phyloP scores from a whole-genome alignment of 2,113 vertebrate genomes.

The Oryzias melastigma region DNA sequence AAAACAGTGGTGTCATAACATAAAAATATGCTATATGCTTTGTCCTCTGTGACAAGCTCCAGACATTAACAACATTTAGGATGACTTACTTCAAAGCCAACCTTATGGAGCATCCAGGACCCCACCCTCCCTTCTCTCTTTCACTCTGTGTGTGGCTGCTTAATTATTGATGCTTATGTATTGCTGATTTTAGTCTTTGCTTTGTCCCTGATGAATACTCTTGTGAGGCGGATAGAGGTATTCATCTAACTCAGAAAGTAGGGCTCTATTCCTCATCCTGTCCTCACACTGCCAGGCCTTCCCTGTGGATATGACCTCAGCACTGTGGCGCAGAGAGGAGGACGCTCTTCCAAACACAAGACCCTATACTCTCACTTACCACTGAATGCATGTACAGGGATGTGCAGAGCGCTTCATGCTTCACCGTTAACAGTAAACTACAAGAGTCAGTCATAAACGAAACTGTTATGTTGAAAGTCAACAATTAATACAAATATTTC shows the following conservation, averaged over 20 bases:
- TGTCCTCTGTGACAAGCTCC: conserved; percentile 28
- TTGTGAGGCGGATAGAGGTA: conserved; percentile 62
- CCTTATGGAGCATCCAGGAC: conserved; percentile 34
- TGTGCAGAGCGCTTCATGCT: not conserved
- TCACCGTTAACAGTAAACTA: conserved; percentile 5
- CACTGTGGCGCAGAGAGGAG: conserved; percentile 54
- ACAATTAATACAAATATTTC: not conserved
- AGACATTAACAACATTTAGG: conserved; percentile 55
- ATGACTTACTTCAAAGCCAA: conserved; percentile 55
- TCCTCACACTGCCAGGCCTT: conserved; percentile 53
- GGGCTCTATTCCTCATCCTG: conserved; percentile 75
- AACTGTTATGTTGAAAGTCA: not conserved
- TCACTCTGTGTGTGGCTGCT: conserved; percentile 66
- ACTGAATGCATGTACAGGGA: conserved; percentile 25
- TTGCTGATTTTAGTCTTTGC: conserved; percentile 80
- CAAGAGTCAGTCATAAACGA: not conserved
- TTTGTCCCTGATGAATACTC: conserved; percentile 72
- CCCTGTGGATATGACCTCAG: conserved; percentile 78
- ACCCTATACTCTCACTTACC: conserved; percentile 48
- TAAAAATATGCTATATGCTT: conserved; percentile 26
- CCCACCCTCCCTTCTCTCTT: conserved; percentile 46
- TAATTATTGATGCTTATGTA: conserved; percentile 83
- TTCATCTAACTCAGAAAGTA: conserved; percentile 77
- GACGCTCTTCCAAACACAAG: conserved; percentile 32
- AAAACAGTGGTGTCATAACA: conserved; percentile 8